Evolutionary conservation across 1,140 invertebrate species (phyloP).

Genomic region (Ruditapes philippinarum): DNA sequence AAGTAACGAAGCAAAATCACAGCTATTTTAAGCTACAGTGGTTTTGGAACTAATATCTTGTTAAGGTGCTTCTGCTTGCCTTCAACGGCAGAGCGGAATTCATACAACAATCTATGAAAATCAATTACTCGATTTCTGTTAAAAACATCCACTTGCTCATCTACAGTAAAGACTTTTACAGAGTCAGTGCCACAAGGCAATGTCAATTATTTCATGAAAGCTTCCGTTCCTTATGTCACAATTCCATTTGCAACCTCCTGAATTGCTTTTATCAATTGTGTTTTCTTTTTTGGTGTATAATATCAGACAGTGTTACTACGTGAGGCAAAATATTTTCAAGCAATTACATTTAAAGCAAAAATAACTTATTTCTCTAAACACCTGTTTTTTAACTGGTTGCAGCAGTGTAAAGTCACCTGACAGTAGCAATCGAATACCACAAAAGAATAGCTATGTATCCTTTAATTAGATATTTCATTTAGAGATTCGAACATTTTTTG

Average conservation of each 20-base stretch:
- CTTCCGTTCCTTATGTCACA: slow-evolving; percentile 3
- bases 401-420: slow-evolving; percentile 63
- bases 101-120: background rate
- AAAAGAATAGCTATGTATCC: background rate
- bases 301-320: too few species aligned
- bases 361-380: slow-evolving; percentile 53
- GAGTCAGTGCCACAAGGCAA: background rate
- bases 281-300: too few species aligned
- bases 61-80: background rate
- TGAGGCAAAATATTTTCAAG: slow-evolving; percentile 61
- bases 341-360: slow-evolving; percentile 35
- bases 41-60: background rate
- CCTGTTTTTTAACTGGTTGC: slow-evolving; percentile 35
- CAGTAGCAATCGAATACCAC: slow-evolving; percentile 57
- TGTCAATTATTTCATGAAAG: background rate
- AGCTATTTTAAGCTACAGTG: slow-evolving; percentile 34
- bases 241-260: background rate
- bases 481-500: too few species aligned
- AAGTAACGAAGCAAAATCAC: slow-evolving; percentile 20
- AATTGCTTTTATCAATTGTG: too few species aligned
- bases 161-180: slow-evolving; percentile 53
- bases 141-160: slow-evolving; percentile 50
- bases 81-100: background rate
- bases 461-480: too few species aligned
- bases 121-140: slow-evolving; percentile 27